Percentiles rank a stretch among this genome's conserved stretches.
These are phyloP conservation scores for Eupithecia exiguata DNA, from an alignment of 2,888 invertebrate genomes.

Conservation along the genomic window DNA sequence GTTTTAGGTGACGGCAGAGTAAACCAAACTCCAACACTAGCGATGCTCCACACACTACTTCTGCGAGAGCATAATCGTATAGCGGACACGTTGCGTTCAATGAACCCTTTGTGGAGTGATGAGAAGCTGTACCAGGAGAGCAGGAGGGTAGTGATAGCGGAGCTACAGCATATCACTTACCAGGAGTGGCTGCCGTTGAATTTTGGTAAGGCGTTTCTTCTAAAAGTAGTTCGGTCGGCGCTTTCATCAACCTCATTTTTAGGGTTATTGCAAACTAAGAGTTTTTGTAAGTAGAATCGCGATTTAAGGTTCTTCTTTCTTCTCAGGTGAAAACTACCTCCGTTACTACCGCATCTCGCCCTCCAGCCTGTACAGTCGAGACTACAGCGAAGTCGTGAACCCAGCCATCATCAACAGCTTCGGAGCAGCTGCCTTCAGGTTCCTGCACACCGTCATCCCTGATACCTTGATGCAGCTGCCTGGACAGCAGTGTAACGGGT, in stretches of 20 bases:
- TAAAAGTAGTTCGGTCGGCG: background rate
- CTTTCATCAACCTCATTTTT: background rate
- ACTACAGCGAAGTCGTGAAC: conserved; percentile 86
- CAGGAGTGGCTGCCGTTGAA: conserved; percentile 84
- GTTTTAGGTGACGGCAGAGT: conserved; percentile 79
- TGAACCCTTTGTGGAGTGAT: conserved; percentile 85
- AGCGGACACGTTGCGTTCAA: conserved; percentile 71
- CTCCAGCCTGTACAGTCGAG: conserved; percentile 84
- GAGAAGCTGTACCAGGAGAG: conserved; percentile 84
- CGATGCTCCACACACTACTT: conserved; percentile 79
- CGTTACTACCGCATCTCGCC: conserved; percentile 85
- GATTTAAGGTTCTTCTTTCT: background rate
- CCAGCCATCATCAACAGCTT: conserved; percentile 87
- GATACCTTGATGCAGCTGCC: conserved; percentile 72
- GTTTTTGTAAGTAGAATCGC: too few relatives aligned
- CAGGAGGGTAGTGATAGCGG: conserved; percentile 80
- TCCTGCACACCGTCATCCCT: conserved; percentile 87
- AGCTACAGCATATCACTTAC: conserved; percentile 85
- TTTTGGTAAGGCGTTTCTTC: conserved; percentile 66
- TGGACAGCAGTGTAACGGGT: conserved; percentile 58
- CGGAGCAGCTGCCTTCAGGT: conserved; percentile 88
- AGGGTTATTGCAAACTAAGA: too few relatives aligned
- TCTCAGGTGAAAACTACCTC: conserved; percentile 83
- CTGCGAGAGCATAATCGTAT: conserved; percentile 84
- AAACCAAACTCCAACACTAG: conserved; percentile 82